phyloP scores from a whole-genome alignment of 2,113 vertebrate genomes.

The Upupa epops region DNA sequence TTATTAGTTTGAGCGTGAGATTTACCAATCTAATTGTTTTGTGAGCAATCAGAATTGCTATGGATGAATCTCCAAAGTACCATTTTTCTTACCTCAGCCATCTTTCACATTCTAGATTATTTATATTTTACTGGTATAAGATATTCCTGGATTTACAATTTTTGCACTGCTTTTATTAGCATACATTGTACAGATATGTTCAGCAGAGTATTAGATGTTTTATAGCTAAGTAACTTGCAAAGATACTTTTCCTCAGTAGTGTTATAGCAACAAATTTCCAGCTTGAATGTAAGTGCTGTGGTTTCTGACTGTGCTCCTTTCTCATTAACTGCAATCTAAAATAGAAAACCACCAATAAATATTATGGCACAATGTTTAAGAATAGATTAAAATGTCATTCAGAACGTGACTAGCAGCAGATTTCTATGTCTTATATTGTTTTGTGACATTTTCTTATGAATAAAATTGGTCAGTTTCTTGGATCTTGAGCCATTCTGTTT shows the following conservation, averaged over 20 bases:
- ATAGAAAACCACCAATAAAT: conserved; percentile 37
- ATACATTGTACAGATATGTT: background rate
- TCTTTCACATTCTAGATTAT: background rate
- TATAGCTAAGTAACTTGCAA: background rate
- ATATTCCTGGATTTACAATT: background rate
- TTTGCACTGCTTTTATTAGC: background rate
- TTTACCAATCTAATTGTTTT: background rate
- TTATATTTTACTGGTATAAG: background rate
- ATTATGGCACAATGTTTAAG: background rate
- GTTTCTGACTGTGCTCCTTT: conserved; percentile 8
- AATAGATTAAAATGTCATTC: background rate
- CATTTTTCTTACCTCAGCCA: background rate
- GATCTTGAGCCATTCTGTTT: background rate
- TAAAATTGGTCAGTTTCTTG: background rate
- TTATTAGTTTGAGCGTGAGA: background rate
- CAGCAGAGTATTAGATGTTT: background rate
- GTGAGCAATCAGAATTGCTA: background rate
- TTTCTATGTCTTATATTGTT: background rate
- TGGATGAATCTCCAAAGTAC: background rate
- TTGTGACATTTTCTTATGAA: background rate
- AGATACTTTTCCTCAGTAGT: background rate
- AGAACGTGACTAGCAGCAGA: background rate
- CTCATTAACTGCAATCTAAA: conserved; percentile 17
- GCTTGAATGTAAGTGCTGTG: conserved; percentile 29
- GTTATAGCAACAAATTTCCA: conserved; percentile 10